phyloP scores from a whole-genome alignment of 2,113 vertebrate genomes.

The Panthera uncia region DNA sequence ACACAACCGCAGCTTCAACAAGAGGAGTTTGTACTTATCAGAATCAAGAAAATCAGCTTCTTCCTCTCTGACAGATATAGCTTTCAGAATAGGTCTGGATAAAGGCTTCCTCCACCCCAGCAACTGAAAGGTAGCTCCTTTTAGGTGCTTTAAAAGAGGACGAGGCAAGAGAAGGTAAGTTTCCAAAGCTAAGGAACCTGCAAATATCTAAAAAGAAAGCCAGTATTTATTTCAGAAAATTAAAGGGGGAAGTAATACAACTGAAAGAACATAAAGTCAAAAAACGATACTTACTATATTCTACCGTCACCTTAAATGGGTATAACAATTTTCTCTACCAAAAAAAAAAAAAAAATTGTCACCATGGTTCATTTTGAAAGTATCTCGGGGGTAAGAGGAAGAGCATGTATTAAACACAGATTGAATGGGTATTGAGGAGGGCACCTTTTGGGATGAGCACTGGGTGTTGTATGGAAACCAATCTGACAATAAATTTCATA shows the following conservation, averaged over 20 bases:
- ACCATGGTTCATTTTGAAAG: not conserved
- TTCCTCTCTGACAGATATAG: not conserved
- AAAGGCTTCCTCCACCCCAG: not conserved
- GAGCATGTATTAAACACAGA: not conserved
- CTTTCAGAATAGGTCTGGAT: not conserved
- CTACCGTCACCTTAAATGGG: not conserved
- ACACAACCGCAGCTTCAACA: not conserved
- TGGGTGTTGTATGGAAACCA: no score
- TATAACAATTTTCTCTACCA: not conserved
- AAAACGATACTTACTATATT: not conserved
- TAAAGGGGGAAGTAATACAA: not conserved
- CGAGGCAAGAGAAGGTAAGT: not conserved
- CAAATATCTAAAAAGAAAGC: not conserved
- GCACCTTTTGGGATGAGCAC: no score
- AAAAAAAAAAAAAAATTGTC: not conserved
- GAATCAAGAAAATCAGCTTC: conserved; percentile 4
- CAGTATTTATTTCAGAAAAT: not conserved
- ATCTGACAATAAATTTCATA: no score
- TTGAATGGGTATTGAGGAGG: not conserved
- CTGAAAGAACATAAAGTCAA: not conserved
- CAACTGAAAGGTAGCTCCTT: not conserved
- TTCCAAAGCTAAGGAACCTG: not conserved
- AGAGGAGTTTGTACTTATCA: not conserved
- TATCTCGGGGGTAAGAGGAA: not conserved
- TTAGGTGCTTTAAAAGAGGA: not conserved